These are phyloP conservation scores for Sipha flava DNA, from an alignment of 1,140 invertebrate species.

Conservation along the genomic window DNA sequence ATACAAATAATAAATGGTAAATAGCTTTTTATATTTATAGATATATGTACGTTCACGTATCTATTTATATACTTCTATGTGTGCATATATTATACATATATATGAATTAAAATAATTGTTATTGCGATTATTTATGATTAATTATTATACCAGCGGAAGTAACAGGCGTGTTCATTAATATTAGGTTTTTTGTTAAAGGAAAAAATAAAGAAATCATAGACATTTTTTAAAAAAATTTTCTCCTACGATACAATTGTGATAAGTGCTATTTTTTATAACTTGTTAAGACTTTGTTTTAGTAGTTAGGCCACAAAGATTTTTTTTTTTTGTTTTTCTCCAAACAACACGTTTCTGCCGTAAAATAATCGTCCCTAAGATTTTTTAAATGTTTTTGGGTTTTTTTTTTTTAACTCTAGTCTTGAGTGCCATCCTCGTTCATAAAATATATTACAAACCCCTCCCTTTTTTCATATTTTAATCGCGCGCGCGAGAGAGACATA, in stretches of 20 bases:
- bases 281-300: slow-evolving; percentile 30
- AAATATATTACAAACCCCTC: not conserved
- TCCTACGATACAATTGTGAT: slow-evolving; percentile 31
- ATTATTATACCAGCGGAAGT: slow-evolving; percentile 27
- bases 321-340: slow-evolving; percentile 1
- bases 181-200: slow-evolving; percentile 5
- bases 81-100: not conserved
- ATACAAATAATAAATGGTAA: not conserved
- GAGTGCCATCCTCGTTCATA: slow-evolving; percentile 17
- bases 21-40: slow-evolving; percentile 10
- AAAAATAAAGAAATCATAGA: slow-evolving; percentile 1
- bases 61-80: not conserved
- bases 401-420: slow-evolving; percentile 28
- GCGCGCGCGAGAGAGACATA: not conserved
- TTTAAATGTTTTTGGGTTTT: not conserved
- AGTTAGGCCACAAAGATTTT: not conserved
- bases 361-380: slow-evolving; percentile 1
- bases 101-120: not conserved
- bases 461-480: not conserved
- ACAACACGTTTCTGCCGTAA: slow-evolving; percentile 28
- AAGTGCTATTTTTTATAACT: slow-evolving; percentile 21
- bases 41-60: not conserved
- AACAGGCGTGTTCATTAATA: slow-evolving; percentile 31
- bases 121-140: not conserved
- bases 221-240: slow-evolving; percentile 13